These are phyloP conservation scores for Perizoma flavofasciatum DNA, from an alignment of 2,888 invertebrate genomes.

Conservation along the genomic window DNA sequence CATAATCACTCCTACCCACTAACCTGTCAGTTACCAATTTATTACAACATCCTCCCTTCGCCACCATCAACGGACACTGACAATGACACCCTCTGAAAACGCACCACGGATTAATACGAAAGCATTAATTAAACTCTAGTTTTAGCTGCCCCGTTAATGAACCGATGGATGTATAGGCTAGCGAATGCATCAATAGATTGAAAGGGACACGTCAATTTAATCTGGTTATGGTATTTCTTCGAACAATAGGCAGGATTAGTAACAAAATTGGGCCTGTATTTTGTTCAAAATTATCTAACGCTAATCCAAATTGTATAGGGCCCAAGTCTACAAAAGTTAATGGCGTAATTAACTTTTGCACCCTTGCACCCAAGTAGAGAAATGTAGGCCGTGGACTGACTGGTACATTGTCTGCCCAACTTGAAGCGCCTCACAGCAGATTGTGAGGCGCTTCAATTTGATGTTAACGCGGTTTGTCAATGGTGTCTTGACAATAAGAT, in stretches of 20 bases:
- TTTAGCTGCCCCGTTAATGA: conserved; percentile 8
- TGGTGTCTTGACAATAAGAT: no score
- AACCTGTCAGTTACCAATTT: conserved; percentile 20
- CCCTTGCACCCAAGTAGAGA: no score
- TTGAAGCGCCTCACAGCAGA: no score
- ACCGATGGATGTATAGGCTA: conserved; percentile 4
- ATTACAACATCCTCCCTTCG: conserved; percentile 6
- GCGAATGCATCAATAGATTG: conserved; percentile 19
- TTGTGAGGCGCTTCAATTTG: no score
- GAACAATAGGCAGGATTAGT: conserved; percentile 20
- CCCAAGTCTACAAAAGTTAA: no score
- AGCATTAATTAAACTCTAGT: conserved; percentile 56
- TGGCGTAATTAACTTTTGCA: no score
- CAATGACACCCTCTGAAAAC: conserved; percentile 52
- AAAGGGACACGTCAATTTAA: conserved; percentile 15
- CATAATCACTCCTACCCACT: conserved; percentile 13
- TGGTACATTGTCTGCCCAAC: no score
- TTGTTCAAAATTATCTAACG: conserved; percentile 5
- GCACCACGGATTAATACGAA: conserved; percentile 54
- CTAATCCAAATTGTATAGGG: background rate
- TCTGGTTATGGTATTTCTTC: conserved; percentile 19
- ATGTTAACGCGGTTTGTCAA: no score
- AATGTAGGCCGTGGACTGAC: no score
- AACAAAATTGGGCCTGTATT: conserved; percentile 16
- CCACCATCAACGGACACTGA: conserved; percentile 16